Percentiles rank a stretch among this genome's conserved stretches.
These are phyloP conservation scores for Pristionchus fissidentatus DNA, from an alignment of 2,888 invertebrate species.

Conservation along the genomic window DNA sequence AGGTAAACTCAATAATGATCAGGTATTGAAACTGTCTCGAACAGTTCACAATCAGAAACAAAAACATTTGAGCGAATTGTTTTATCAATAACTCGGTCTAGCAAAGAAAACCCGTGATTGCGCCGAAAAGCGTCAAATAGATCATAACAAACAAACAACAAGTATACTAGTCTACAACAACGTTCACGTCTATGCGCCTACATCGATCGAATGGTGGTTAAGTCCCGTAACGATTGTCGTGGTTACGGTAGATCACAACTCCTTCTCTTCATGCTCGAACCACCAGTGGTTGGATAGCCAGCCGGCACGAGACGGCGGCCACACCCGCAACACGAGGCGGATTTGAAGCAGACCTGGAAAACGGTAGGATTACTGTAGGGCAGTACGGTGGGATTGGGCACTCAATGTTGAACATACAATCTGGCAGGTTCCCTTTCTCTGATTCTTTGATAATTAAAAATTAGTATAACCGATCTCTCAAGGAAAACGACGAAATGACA, in stretches of 20 bases:
- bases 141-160: neutral
- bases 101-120: neutral
- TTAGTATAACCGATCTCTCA: too few species aligned
- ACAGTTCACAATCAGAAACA: constrained; percentile 5
- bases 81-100: neutral
- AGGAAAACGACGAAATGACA: too few species aligned
- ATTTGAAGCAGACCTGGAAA: constrained; percentile 53
- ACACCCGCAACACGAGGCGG: constrained; percentile 64
- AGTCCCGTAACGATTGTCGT: neutral
- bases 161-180: neutral
- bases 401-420: too few species aligned
- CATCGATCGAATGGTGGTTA: neutral
- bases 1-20: neutral
- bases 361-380: too few species aligned
- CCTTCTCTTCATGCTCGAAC: neutral
- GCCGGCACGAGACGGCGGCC: constrained; percentile 58
- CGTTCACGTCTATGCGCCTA: neutral
- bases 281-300: constrained; percentile 43
- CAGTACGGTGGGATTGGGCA: too few species aligned
- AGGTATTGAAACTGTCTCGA: constrained; percentile 5
- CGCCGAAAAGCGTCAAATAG: neutral
- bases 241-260: constrained; percentile 15
- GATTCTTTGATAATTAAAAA: too few species aligned
- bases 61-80: too few species aligned
- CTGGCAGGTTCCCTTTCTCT: too few species aligned